Evolutionary conservation across 2,113 vertebrate genomes (phyloP).

Genomic region (Megaceryle maxima): DNA sequence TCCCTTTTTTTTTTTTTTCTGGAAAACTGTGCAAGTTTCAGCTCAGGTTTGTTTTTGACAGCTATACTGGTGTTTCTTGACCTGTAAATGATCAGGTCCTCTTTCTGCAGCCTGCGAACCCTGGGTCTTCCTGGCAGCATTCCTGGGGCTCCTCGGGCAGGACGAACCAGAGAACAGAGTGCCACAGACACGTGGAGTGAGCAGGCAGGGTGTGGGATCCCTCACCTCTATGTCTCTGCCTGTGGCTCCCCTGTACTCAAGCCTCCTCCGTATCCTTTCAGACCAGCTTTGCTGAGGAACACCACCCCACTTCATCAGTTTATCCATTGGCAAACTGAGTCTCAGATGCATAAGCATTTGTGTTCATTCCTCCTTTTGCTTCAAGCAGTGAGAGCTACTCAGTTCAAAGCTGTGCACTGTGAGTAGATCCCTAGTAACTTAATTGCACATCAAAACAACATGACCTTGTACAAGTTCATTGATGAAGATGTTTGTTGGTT

Average conservation of each 20-base stretch:
- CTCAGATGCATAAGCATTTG: rapidly evolving
- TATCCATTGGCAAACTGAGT: background rate
- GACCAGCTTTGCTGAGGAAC: background rate
- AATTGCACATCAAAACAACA: conserved; percentile 23
- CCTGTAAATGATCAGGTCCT: background rate
- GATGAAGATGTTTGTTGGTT: background rate
- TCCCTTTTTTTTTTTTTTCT: background rate
- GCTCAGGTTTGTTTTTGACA: background rate
- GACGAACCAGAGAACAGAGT: background rate
- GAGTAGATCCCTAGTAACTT: conserved; percentile 1
- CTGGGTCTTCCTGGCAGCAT: background rate
- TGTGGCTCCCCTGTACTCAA: background rate
- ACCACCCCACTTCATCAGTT: background rate
- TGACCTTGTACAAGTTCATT: background rate
- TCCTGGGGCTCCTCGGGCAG: background rate
- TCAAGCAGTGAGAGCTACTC: background rate
- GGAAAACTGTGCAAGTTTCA: background rate
- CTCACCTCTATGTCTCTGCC: background rate
- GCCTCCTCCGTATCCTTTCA: background rate
- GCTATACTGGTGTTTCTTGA: background rate
- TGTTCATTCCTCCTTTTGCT: background rate
- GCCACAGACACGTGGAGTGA: rapidly evolving
- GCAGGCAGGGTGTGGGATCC: background rate
- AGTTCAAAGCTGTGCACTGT: conserved; percentile 32
- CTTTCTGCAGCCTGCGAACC: background rate